These are phyloP conservation scores for Aleiodes sp. DNA, from an alignment of 1,140 invertebrate genomes.

Conservation along the genomic window DNA sequence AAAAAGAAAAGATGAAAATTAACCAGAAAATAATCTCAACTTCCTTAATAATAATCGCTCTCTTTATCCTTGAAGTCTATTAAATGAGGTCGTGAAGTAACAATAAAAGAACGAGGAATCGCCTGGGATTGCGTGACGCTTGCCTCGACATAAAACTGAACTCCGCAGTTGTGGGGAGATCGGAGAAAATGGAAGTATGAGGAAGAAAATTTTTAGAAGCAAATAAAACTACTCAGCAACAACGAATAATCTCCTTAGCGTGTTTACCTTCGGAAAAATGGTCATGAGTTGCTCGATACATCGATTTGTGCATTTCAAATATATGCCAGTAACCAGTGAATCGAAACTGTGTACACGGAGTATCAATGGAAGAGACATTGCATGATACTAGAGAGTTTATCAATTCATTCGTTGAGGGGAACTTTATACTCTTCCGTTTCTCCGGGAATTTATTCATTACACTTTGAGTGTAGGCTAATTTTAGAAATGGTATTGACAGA, in stretches of 20 bases:
- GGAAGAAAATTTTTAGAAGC: too few relatives aligned
- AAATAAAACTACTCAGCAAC: not conserved
- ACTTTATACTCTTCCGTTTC: not conserved
- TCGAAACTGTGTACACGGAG: not conserved
- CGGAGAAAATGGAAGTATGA: too few relatives aligned
- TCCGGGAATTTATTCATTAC: too few relatives aligned
- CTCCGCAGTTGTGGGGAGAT: too few relatives aligned
- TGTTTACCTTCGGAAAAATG: not conserved
- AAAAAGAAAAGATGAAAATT: too few relatives aligned
- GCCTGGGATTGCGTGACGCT: slow-evolving; percentile 4
- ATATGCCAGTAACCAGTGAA: slow-evolving; percentile 14
- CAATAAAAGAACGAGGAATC: not conserved
- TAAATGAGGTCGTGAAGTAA: not conserved
- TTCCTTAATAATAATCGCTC: not conserved
- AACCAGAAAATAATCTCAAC: too few relatives aligned
- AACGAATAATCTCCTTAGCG: not conserved
- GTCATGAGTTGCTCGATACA: slow-evolving; percentile 2
- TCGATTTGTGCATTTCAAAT: slow-evolving; percentile 15
- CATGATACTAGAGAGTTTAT: slow-evolving; percentile 78
- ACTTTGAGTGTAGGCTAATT: not conserved
- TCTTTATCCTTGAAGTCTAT: not conserved
- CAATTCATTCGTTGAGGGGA: not conserved
- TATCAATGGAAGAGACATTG: slow-evolving; percentile 80
- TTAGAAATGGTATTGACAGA: not conserved
- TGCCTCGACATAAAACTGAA: not conserved